Percentiles rank a stretch among this genome's conserved stretches.
Evolutionary conservation across 2,888 invertebrate genomes (phyloP).

Genomic region (Stictocephala bisonia): DNA sequence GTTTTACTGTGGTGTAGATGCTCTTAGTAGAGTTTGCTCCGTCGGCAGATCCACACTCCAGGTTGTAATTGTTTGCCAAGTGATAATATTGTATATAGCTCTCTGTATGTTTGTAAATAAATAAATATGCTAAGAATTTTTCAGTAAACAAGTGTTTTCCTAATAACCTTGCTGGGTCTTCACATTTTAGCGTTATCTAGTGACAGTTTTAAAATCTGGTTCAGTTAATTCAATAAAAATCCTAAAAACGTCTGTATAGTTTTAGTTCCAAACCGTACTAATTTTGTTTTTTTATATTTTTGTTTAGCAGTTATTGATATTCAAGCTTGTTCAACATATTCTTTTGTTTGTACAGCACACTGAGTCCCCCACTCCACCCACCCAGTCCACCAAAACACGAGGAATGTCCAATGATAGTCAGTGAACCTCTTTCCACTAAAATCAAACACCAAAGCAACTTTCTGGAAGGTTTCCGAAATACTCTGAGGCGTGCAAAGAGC

Average conservation of each 20-base stretch:
- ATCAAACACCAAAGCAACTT: conserved; percentile 62
- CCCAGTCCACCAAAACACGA: conserved; percentile 49
- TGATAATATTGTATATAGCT: conserved; percentile 37
- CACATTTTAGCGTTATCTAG: no score
- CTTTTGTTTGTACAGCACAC: conserved; percentile 36
- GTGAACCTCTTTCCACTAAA: conserved; percentile 47
- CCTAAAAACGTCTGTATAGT: no score
- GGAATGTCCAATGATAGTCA: conserved; percentile 50
- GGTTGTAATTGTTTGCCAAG: conserved; percentile 36
- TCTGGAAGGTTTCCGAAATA: conserved; percentile 73
- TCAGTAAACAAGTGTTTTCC: conserved; percentile 31
- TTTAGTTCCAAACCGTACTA: no score
- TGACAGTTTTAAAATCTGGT: no score
- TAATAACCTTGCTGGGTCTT: no score
- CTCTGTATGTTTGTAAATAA: conserved; percentile 42
- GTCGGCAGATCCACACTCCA: conserved; percentile 2
- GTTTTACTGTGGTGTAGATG: background rate
- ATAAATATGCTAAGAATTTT: conserved; percentile 42
- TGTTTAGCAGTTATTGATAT: no score
- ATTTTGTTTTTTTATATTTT: no score
- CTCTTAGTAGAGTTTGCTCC: conserved; percentile 7
- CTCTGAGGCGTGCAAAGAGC: conserved; percentile 69
- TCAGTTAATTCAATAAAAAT: no score
- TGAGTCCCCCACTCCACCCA: conserved; percentile 21
- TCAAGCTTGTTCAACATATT: no score